Evolutionary conservation across 2,888 invertebrate genomes (phyloP).

Genomic region (Mythimna pallens): DNA sequence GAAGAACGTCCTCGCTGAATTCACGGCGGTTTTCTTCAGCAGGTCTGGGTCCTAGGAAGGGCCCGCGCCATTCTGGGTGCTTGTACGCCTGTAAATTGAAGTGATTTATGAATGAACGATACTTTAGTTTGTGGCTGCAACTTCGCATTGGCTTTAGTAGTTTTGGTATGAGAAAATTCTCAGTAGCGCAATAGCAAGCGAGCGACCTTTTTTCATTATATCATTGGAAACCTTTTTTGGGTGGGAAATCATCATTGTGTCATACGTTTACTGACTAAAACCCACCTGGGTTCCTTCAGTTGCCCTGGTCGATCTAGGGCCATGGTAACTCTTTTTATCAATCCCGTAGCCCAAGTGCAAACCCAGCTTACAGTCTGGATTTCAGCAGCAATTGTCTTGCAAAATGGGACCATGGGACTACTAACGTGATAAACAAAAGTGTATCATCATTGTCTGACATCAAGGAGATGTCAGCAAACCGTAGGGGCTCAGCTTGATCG

Average conservation of each 20-base stretch:
- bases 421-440: too few species aligned
- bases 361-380: too few species aligned
- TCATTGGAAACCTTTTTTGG: neutral
- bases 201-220: too few species aligned
- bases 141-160: neutral
- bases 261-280: neutral
- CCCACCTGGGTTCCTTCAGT: neutral
- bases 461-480: too few species aligned
- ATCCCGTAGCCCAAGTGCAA: too few species aligned
- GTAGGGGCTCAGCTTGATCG: too few species aligned
- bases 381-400: too few species aligned
- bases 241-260: neutral
- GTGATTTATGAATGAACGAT: neutral
- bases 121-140: neutral
- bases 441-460: too few species aligned
- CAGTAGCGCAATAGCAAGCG: neutral
- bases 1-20: constrained; percentile 95
- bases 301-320: too few species aligned
- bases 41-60: constrained; percentile 95
- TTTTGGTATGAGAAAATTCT: neutral
- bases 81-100: constrained; percentile 92
- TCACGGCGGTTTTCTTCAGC: constrained; percentile 95
- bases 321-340: too few species aligned
- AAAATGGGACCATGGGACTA: too few species aligned
- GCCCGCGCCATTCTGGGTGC: constrained; percentile 96